A percentile compares a stretch with the other conserved stretches of the same genome.
Conservation (phyloP, 2,113 vertebrate species). For the Gasterosteus aculeatus region DNA sequence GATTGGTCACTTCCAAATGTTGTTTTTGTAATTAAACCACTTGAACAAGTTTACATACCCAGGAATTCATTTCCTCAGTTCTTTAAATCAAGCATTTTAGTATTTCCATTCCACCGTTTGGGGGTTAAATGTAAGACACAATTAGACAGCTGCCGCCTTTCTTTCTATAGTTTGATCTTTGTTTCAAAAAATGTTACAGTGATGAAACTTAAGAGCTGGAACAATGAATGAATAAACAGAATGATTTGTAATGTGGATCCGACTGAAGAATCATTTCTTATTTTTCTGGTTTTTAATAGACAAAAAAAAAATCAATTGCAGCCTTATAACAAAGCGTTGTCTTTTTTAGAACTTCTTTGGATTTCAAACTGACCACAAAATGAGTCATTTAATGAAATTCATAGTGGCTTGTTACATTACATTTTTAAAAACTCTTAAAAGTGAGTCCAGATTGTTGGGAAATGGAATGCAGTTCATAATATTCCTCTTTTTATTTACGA, state of each 20-base stretch:
- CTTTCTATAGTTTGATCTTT: too few relatives aligned
- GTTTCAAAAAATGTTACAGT: background rate
- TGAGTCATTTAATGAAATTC: background rate
- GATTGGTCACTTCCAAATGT: slow-evolving; percentile 34
- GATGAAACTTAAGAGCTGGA: background rate
- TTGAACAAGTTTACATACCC: slow-evolving; percentile 26
- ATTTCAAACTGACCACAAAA: too few relatives aligned
- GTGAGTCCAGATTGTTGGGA: background rate
- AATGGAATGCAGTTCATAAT: background rate
- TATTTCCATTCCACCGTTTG: background rate
- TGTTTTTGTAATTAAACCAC: slow-evolving; percentile 79
- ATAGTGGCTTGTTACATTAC: background rate
- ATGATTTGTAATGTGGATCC: too few relatives aligned
- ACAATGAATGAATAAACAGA: background rate
- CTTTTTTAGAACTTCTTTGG: too few relatives aligned
- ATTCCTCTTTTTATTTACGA: background rate
- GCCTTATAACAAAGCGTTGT: background rate
- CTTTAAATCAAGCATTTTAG: background rate
- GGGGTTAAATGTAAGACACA: background rate
- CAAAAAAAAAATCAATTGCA: background rate
- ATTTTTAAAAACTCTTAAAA: background rate
- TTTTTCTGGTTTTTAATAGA: background rate
- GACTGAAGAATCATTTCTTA: background rate
- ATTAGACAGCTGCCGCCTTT: background rate
- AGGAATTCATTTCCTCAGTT: background rate